Evolutionary conservation across 2,113 vertebrate species (phyloP).

Genomic region (human (Homo sapiens)): DNA sequence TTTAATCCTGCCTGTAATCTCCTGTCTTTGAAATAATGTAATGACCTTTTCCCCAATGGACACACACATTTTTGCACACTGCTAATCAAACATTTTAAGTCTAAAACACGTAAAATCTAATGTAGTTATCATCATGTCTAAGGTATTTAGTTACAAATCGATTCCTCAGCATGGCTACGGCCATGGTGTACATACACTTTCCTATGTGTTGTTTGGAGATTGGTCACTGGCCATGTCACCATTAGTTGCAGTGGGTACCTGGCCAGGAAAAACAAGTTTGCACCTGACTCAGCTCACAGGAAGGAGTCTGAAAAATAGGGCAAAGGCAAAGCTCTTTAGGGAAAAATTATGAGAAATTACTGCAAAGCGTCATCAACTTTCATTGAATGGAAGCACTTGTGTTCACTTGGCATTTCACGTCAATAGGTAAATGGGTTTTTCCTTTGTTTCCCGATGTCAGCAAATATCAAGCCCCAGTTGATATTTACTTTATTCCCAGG

Average conservation of each 20-base stretch:
- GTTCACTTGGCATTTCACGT: accelerated
- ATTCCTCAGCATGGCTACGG: accelerated
- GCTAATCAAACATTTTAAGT: not conserved
- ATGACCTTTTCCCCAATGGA: not conserved
- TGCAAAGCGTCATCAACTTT: not conserved
- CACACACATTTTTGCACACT: not conserved
- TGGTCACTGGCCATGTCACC: no score
- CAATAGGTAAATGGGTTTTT: not conserved
- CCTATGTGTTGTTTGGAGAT: not conserved
- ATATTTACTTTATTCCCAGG: not conserved
- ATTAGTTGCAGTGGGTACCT: not conserved
- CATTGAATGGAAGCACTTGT: accelerated
- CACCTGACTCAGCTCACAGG: not conserved
- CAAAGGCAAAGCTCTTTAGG: not conserved
- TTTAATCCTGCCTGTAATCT: not conserved
- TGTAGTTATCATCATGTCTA: accelerated
- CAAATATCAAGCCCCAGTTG: not conserved
- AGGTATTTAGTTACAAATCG: accelerated
- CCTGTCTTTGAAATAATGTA: not conserved
- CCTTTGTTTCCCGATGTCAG: not conserved
- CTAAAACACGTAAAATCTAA: not conserved
- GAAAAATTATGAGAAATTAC: not conserved
- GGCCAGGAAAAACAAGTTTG: not conserved
- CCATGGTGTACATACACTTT: accelerated
- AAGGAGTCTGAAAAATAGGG: not conserved